Base-by-base conservation (phyloP, 1,140 invertebrate species). In the Kradibia gibbosae region DNA sequence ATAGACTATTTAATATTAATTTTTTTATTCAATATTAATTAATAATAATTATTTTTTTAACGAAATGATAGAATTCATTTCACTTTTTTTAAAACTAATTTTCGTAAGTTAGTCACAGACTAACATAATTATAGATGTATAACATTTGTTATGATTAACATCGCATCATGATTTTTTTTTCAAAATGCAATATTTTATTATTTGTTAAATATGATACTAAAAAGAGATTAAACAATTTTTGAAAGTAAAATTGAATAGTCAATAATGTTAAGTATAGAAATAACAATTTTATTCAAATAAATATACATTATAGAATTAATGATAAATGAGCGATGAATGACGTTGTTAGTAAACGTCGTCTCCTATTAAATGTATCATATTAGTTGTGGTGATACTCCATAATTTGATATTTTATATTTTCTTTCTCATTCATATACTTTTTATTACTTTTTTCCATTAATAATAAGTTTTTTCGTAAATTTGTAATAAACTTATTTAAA, bases 191-290 rank as follows among this genome's bases (percentile, higher is more conserved):
- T 22, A 39, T 22, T 74, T 65, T 65, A 28, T 48, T 70, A 5
- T 53, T 31, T 34, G 17, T 36, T 53, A 25, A 50, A 62, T 78
- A 73, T 60, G 67, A 82, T 65, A 82, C 74, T n/a, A 13, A 78
- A 74, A 82, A 71, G 74, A 73, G 45, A 82, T 78, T 78, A 71
- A 82, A 77, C 78, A 82, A 78, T 78, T 81, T 78, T 57, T 57
- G 60, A 57, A 78, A 82, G 76, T 60, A 39, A 60, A 60, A 76
- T 76, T 76, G 76, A 74, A 78, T 78, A 82, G 81, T 76, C 81
- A 78, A 78, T 82, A n/a, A n/a, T 45, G 57, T 78, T 75, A 60
- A 79, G 81, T 76, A 53, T 55, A 39, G 1, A 78, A 82, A 73
- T 34, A 28, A 78, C 71, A 53, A 0, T 74, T 55, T 53, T 36